Base-by-base conservation (phyloP, 2,888 invertebrate species). In the Clepsis dumicolana region DNA sequence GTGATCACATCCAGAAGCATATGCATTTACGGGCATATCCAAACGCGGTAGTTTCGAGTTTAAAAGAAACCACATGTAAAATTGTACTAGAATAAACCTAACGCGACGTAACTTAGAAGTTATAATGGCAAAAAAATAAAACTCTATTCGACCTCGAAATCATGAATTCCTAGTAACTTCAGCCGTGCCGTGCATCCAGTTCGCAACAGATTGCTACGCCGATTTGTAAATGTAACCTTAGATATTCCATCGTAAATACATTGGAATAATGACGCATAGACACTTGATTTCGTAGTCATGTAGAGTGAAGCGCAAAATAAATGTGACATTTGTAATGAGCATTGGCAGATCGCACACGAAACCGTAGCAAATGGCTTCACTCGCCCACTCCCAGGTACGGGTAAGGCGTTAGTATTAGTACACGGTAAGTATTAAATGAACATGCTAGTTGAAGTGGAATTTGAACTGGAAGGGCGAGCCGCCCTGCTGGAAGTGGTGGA, bases 391-490 rank as follows among this genome's bases (percentile, higher is more conserved):
- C n/a, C 29, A 21, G 48, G 48, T 21, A 48, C 48, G 41, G 41
- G 18, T 44, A 1, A n/a, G 52, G 52, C 52, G 52, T 48, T 21
- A 48, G 10, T 48, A 21, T 48, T 21, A 48, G 10, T 48, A 21
- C 41, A 44, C 10, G 12, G 32, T 54, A 16, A 29, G 16, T 24
- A 29, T 29, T n/a, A n/a, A 12, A 14, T 29, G 21, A 57, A 57
- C 27, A 64, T 59, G 57, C 57, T 95, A 98, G 94, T 98, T 98
- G 92, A 98, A 99, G 93, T 99, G 98, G 94, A 99, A 99, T 94
- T 98, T 98, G 94, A 99, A 99, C 89, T 98, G 98, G 95, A 98
- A 99, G 88, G 97, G 97, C 4, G 67, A 67, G 84, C 97, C 97
- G 72, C 97, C 97, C 85, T 96, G 96, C 80, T 96, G 96, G 94